Conservation (phyloP, 2,888 invertebrate species). For the Volucella inflata region DNA sequence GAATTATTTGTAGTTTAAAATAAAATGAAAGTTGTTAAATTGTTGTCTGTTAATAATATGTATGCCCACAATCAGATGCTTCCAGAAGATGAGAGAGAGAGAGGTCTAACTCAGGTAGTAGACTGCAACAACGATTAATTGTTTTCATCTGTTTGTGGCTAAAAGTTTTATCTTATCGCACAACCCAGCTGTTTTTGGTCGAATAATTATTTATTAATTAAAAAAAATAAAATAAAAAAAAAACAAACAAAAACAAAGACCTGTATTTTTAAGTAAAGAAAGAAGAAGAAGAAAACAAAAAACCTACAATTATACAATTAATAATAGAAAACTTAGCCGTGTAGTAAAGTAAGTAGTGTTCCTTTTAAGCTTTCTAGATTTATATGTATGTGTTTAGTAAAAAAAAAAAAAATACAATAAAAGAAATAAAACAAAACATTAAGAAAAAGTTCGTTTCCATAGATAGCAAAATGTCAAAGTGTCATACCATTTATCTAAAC, state of each 20-base stretch:
- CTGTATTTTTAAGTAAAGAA: conserved; percentile 54
- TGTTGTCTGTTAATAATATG: conserved; percentile 65
- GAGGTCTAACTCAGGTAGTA: neutral
- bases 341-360: conserved; percentile 72
- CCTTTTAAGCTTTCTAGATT: conserved; percentile 76
- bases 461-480: conserved; percentile 71
- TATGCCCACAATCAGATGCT: conserved; percentile 59
- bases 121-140: conserved; percentile 51
- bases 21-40: conserved; percentile 60
- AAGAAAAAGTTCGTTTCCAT: conserved; percentile 50
- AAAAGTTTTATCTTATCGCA: conserved; percentile 42
- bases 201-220: conserved; percentile 41
- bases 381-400: conserved; percentile 69
- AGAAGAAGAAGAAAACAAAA: conserved; percentile 11
- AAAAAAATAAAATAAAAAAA: conserved; percentile 42
- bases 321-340: conserved; percentile 52
- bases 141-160: conserved; percentile 55
- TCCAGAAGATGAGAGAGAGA: conserved; percentile 17
- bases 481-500: conserved; percentile 73
- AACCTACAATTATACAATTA: conserved; percentile 8
- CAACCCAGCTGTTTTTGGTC: conserved; percentile 51
- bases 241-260: conserved; percentile 16
- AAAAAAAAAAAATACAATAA: conserved; percentile 23
- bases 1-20: conserved; percentile 62
- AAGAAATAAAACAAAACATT: conserved; percentile 1